Evolutionary conservation across 2,888 invertebrate genomes (phyloP).

Genomic region (Troides helena): DNA sequence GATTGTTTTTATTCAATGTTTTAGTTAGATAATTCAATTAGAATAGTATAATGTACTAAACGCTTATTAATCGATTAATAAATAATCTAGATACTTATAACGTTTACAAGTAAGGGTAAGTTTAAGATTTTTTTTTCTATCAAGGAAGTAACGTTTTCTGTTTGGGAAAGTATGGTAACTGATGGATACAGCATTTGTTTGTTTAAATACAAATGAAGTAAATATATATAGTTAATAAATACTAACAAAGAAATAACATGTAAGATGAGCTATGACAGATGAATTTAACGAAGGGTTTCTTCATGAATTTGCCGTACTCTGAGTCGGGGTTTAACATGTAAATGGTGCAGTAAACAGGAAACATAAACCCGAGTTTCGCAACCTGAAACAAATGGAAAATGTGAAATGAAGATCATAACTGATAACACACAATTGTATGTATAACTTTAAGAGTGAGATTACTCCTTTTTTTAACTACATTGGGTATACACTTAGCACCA

Average conservation of each 20-base stretch:
- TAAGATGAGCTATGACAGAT: constrained; percentile 98
- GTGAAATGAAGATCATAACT: too few relatives aligned
- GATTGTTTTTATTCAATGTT: neutral
- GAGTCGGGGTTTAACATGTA: constrained; percentile 96
- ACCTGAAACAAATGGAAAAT: constrained; percentile 80
- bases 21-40: neutral
- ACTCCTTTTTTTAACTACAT: too few relatives aligned
- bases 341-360: constrained; percentile 94
- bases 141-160: neutral
- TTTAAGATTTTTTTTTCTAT: neutral
- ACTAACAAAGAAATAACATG: constrained; percentile 96
- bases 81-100: too few relatives aligned
- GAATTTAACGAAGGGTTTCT: constrained; percentile 99
- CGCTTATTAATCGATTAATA: too few relatives aligned
- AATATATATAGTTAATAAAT: too few relatives aligned
- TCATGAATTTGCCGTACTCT: constrained; percentile 92
- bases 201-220: too few relatives aligned
- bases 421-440: too few relatives aligned
- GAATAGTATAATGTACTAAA: neutral
- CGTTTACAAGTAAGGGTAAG: too few relatives aligned
- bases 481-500: too few relatives aligned
- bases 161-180: neutral
- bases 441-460: too few relatives aligned
- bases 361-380: constrained; percentile 92
- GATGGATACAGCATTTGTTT: too few relatives aligned